Evolutionary conservation across 2,113 vertebrate genomes (phyloP).

Genomic region (Platysteira castanea): DNA sequence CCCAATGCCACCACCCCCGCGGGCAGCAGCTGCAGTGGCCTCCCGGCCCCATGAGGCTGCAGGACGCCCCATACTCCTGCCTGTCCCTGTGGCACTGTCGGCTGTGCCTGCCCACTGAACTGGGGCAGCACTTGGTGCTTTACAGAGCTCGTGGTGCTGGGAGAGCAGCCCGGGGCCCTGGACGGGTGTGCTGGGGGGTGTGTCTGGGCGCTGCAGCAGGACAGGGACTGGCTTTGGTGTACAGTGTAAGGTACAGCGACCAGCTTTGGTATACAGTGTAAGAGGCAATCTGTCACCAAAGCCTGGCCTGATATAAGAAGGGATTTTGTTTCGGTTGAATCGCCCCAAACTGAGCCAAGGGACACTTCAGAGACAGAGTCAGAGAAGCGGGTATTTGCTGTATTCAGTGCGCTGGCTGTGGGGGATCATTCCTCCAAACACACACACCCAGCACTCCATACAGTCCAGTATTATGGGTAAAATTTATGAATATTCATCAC

Average conservation of each 20-base stretch:
- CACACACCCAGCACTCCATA: too few species aligned
- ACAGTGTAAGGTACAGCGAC: not conserved
- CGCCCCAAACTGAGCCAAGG: too few species aligned
- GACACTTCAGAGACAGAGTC: not conserved
- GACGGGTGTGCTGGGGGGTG: too few species aligned
- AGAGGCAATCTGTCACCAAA: not conserved
- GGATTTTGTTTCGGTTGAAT: not conserved
- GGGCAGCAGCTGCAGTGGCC: not conserved
- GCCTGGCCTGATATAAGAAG: not conserved
- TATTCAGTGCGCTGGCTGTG: not conserved
- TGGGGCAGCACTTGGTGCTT: not conserved
- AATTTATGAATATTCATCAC: too few species aligned
- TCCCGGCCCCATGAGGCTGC: not conserved
- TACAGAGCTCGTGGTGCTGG: not conserved
- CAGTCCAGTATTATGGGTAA: too few species aligned
- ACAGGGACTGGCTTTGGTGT: too few species aligned
- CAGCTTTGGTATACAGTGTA: not conserved
- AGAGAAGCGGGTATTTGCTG: not conserved
- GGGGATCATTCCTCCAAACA: too few species aligned
- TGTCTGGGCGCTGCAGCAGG: not conserved
- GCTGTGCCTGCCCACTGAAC: not conserved
- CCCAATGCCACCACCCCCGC: accelerated
- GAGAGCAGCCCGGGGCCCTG: too few species aligned
- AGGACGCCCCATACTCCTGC: not conserved
- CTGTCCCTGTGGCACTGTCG: not conserved